phyloP scores from a whole-genome alignment of 1,140 invertebrate genomes.

The Atta texana region DNA sequence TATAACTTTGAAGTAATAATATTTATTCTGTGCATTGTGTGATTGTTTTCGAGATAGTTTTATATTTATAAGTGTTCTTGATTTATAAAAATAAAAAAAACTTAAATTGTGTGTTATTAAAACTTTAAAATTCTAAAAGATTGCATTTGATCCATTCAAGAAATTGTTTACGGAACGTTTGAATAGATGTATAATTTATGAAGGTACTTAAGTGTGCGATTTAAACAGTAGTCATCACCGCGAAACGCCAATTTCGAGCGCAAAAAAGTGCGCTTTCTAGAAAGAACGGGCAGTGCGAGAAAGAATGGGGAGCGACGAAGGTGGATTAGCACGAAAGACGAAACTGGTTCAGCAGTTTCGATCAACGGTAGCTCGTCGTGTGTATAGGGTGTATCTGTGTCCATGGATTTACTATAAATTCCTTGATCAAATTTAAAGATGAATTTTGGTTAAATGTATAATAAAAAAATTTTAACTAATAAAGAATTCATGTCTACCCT shows the following conservation, averaged over 20 bases:
- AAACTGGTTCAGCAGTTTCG: slow-evolving; percentile 83
- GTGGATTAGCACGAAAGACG: slow-evolving; percentile 80
- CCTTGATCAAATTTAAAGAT: not conserved
- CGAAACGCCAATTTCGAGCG: slow-evolving; percentile 43
- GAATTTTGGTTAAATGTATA: not conserved
- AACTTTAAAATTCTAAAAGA: not conserved
- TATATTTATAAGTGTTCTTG: not conserved
- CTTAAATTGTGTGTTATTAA: not conserved
- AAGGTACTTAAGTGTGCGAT: slow-evolving; percentile 10
- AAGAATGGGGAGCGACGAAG: slow-evolving; percentile 41
- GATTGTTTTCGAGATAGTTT: not conserved
- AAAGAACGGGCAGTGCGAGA: slow-evolving; percentile 33
- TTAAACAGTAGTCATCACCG: slow-evolving; percentile 41
- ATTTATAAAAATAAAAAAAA: not conserved
- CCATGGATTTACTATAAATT: not conserved
- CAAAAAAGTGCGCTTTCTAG: slow-evolving; percentile 46
- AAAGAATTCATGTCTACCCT: not conserved
- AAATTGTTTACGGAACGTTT: not conserved
- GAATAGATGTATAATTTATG: not conserved
- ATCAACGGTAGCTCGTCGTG: slow-evolving; percentile 73
- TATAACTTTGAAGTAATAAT: not conserved
- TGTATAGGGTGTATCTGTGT: slow-evolving; percentile 43
- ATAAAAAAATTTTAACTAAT: not conserved
- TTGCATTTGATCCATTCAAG: not conserved
- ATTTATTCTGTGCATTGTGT: not conserved